These are phyloP conservation scores for Thaumatotibia leucotreta DNA, from an alignment of 1,140 invertebrate species.

Conservation along the genomic window DNA sequence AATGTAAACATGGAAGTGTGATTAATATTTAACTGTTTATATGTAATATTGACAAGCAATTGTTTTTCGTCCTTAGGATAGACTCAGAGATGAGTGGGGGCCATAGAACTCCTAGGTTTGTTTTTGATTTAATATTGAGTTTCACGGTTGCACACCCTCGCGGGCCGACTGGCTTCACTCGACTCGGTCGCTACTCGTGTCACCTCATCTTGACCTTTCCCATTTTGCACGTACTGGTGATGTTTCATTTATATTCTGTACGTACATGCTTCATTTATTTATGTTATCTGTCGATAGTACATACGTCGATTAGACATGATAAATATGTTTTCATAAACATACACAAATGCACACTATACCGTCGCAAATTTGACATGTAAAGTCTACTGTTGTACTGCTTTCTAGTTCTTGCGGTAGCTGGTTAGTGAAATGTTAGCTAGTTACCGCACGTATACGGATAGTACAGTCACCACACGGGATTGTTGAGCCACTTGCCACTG, in stretches of 20 bases:
- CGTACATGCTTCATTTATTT: no score
- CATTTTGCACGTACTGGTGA: background rate
- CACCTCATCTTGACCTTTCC: background rate
- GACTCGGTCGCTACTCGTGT: constrained; percentile 15
- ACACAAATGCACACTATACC: no score
- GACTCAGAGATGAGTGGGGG: constrained; percentile 79
- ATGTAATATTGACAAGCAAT: constrained; percentile 32
- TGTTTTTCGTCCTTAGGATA: constrained; percentile 76
- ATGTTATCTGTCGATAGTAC: background rate
- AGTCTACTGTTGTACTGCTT: no score
- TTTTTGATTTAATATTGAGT: constrained; percentile 73
- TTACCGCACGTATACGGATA: no score
- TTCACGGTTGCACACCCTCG: constrained; percentile 53
- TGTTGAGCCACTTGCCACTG: background rate
- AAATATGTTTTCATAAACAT: no score
- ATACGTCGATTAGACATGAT: no score
- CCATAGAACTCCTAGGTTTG: constrained; percentile 81
- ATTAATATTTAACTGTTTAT: background rate
- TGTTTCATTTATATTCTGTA: background rate
- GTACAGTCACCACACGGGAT: no score
- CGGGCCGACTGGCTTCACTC: constrained; percentile 18
- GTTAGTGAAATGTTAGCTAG: no score
- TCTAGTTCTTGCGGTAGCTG: no score
- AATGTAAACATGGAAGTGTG: no score
- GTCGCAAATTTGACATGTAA: no score